A percentile compares a stretch with the other conserved stretches of the same genome.
phyloP scores from a whole-genome alignment of 2,113 vertebrate genomes.

The Proteles cristata region DNA sequence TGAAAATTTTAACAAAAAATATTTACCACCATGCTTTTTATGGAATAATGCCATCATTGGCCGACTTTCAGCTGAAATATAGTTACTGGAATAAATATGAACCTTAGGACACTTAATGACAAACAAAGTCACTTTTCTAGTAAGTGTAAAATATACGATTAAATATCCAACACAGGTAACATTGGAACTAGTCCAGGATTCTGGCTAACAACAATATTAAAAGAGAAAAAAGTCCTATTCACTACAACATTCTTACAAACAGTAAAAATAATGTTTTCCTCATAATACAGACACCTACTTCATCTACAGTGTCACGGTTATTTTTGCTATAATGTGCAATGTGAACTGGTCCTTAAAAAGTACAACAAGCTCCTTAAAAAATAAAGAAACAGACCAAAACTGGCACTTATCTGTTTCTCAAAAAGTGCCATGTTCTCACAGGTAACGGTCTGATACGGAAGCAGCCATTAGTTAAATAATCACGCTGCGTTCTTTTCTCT shows the following conservation, averaged over 20 bases:
- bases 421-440: not conserved
- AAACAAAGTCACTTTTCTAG: not conserved
- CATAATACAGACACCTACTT: not conserved
- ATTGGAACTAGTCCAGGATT: not conserved
- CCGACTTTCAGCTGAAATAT: not conserved
- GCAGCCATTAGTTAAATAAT: slow-evolving; percentile 14
- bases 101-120: not conserved
- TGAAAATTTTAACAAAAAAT: not conserved
- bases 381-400: not conserved
- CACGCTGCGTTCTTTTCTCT: not conserved
- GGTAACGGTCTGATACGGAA: not conserved
- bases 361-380: not conserved
- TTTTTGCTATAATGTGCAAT: not conserved
- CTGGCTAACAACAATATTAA: not conserved
- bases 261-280: not conserved
- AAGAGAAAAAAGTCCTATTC: not conserved
- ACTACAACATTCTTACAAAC: not conserved
- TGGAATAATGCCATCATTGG: not conserved
- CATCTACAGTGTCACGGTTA: not conserved
- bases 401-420: not conserved
- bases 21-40: not conserved
- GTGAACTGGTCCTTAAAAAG: not conserved
- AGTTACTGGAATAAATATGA: not conserved
- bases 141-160: not conserved
- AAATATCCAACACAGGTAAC: not conserved